Conservation (phyloP, 2,888 invertebrate species). For the Hypolimnas misippus region DNA sequence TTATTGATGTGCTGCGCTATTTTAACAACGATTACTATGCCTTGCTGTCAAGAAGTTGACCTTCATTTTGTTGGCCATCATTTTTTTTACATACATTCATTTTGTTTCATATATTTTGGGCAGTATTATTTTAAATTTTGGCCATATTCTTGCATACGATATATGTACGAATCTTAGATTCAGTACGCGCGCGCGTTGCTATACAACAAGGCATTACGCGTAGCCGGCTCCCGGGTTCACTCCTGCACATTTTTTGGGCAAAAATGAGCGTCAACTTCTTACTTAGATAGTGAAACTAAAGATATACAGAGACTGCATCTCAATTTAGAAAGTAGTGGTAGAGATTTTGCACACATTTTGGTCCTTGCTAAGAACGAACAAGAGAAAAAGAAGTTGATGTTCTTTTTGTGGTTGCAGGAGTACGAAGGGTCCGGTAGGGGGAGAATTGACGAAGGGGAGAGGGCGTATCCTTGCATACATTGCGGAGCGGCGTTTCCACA, state of each 20-base stretch:
- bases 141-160: slow-evolving; percentile 76
- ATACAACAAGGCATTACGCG: slow-evolving; percentile 78
- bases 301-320: slow-evolving; percentile 78
- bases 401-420: slow-evolving; percentile 95
- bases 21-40: slow-evolving; percentile 80
- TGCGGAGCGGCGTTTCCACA: slow-evolving; percentile 95
- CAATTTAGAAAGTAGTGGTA: slow-evolving; percentile 83
- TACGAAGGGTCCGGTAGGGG: slow-evolving; percentile 88
- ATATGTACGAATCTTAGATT: slow-evolving; percentile 66
- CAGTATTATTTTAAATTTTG: slow-evolving; percentile 75
- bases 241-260: slow-evolving; percentile 87
- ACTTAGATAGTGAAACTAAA: slow-evolving; percentile 77
- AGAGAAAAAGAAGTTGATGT: slow-evolving; percentile 94
- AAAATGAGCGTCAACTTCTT: slow-evolving; percentile 96
- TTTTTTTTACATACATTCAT: slow-evolving; percentile 87
- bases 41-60: slow-evolving; percentile 96
- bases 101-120: slow-evolving; percentile 82
- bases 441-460: slow-evolving; percentile 77
- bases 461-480: slow-evolving; percentile 93
- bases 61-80: slow-evolving; percentile 96
- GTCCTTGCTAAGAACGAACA: slow-evolving; percentile 70
- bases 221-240: slow-evolving; percentile 78
- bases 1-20: slow-evolving; percentile 80
- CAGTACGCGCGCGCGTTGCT: slow-evolving; percentile 75
- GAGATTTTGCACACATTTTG: slow-evolving; percentile 80